Evolutionary conservation across 2,888 invertebrate species (phyloP).

Genomic region (Lamproptera curius): DNA sequence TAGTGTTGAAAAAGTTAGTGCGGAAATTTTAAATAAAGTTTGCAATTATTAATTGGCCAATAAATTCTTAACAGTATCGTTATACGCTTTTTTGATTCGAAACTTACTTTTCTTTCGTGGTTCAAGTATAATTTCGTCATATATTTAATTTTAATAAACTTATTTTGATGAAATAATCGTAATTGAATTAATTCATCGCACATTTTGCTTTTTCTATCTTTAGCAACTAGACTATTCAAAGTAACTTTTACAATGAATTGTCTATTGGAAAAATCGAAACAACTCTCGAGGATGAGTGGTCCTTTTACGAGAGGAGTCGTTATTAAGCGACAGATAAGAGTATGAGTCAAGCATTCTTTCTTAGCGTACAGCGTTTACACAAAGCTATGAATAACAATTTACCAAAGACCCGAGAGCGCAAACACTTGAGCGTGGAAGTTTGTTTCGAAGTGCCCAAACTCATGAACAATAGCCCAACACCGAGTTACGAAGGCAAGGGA

Average conservation of each 20-base stretch:
- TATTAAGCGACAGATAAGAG: slow-evolving; percentile 63
- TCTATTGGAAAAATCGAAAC: slow-evolving; percentile 33
- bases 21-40: not conserved
- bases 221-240: too few relatives aligned
- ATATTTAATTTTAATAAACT: too few relatives aligned
- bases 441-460: slow-evolving; percentile 72
- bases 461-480: slow-evolving; percentile 64
- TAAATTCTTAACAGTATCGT: too few relatives aligned
- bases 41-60: not conserved
- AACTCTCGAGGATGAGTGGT: slow-evolving; percentile 53
- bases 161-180: too few relatives aligned
- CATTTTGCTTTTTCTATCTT: too few relatives aligned
- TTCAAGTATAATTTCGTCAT: too few relatives aligned
- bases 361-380: slow-evolving; percentile 61
- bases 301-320: slow-evolving; percentile 54
- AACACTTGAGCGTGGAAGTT: slow-evolving; percentile 72
- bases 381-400: slow-evolving; percentile 77
- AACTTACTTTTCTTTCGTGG: too few relatives aligned
- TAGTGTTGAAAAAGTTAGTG: not conserved
- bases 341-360: slow-evolving; percentile 71
- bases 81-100: too few relatives aligned
- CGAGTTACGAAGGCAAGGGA: slow-evolving; percentile 49
- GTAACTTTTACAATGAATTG: too few relatives aligned
- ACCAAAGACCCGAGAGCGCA: slow-evolving; percentile 70
- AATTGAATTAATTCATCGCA: too few relatives aligned